These are phyloP conservation scores for Ptilodon capucinus DNA, from an alignment of 2,888 invertebrate genomes.

Conservation along the genomic window DNA sequence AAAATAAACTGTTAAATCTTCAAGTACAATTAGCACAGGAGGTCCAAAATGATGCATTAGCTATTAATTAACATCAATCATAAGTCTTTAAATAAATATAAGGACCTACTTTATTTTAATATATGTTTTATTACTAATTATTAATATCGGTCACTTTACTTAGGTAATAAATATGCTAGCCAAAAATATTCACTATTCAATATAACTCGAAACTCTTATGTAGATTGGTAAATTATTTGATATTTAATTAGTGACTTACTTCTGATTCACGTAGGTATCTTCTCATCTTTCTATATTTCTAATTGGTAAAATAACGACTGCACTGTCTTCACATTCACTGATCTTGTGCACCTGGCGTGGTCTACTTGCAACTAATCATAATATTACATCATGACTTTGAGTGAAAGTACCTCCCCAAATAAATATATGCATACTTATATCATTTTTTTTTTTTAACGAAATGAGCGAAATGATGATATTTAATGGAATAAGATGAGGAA, in stretches of 20 bases:
- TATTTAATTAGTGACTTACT: too few relatives aligned
- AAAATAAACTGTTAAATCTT: slow-evolving; percentile 97
- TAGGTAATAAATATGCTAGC: too few relatives aligned
- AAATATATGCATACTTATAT: too few relatives aligned
- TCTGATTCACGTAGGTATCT: not conserved
- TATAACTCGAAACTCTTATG: too few relatives aligned
- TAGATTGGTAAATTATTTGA: not conserved
- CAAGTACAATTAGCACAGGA: slow-evolving; percentile 96
- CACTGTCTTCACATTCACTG: not conserved
- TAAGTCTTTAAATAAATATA: slow-evolving; percentile 7
- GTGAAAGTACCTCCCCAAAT: not conserved
- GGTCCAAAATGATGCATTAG: slow-evolving; percentile 91
- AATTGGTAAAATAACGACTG: not conserved
- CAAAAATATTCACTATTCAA: too few relatives aligned
- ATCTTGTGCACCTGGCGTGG: not conserved
- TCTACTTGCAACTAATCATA: not conserved
- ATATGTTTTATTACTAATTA: too few relatives aligned
- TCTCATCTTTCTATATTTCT: not conserved
- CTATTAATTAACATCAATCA: slow-evolving; percentile 84
- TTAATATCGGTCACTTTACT: too few relatives aligned
- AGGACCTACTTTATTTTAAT: not conserved
- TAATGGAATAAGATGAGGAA: too few relatives aligned
- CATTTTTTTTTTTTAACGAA: too few relatives aligned
- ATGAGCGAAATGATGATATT: too few relatives aligned
- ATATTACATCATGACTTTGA: not conserved